A percentile compares a stretch with the other conserved stretches of the same genome.
Evolutionary conservation across 2,797 vertebrate species (phyloP).

Genomic region (Bucorvus abyssinicus): DNA sequence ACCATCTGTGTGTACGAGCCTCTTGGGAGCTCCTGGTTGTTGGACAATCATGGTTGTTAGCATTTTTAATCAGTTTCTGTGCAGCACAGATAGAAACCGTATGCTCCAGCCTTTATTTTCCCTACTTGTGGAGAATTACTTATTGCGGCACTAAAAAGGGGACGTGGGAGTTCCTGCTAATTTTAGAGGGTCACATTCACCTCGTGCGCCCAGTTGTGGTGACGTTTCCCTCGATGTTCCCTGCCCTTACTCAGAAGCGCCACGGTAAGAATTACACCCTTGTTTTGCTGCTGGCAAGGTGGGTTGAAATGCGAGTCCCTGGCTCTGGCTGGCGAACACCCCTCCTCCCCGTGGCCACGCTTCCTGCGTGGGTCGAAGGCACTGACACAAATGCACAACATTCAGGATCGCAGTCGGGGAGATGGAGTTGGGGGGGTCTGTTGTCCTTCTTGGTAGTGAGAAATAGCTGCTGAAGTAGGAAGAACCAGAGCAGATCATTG

Average conservation of each 20-base stretch:
- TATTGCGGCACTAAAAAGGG: conserved; percentile 24
- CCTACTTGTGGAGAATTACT: conserved; percentile 67
- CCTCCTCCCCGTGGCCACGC: not conserved
- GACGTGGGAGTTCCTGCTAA: not conserved
- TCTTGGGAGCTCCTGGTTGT: conserved; percentile 78
- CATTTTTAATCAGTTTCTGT: conserved; percentile 83
- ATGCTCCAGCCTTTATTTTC: conserved; percentile 76
- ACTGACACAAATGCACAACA: conserved; percentile 9
- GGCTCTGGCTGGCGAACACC: not conserved
- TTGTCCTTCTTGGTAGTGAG: conserved; percentile 50
- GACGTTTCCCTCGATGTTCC: not conserved
- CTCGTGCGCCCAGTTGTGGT: not conserved
- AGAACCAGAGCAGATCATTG: conserved; percentile 66
- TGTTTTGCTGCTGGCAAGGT: conserved; percentile 40
- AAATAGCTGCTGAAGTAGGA: conserved; percentile 51
- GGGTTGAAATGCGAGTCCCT: not conserved
- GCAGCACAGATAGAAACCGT: conserved; percentile 79
- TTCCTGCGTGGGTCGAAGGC: not conserved
- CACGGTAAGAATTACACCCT: not conserved
- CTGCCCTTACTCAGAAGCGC: not conserved
- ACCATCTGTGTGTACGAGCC: conserved; percentile 82
- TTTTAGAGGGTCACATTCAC: conserved; percentile 38
- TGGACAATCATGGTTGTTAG: conserved; percentile 84
- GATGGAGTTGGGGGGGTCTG: conserved; percentile 12
- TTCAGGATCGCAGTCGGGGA: not conserved